Evolutionary conservation across 2,113 vertebrate genomes (phyloP), one percentile per base, ranked within the genome.

Genomic region (Sporophila hypoxantha): DNA sequence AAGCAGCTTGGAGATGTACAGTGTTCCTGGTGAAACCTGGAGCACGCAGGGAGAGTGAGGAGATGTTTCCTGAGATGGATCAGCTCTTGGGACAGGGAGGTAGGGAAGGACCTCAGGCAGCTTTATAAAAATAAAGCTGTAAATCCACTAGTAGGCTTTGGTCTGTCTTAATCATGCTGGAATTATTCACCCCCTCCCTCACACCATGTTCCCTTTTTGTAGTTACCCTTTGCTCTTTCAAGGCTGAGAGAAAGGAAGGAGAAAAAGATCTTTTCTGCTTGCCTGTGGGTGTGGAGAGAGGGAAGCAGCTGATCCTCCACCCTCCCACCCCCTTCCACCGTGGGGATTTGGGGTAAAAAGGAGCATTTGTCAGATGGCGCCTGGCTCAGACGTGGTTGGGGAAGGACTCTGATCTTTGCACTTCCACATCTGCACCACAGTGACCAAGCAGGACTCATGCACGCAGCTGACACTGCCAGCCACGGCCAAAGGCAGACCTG

Each of bases 331-430:
- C 22, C 42, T 77, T 52, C 57, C 0, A 0, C 47, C 3, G 0
- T 29, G 77, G 0, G 4, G 23, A 29, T 37, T 4, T 2, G 46
- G 68, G 27, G 18, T 61, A 3, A 74, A 69, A 65, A 23, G 26
- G 36, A 73, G 20, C 23, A 6, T 86, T 89, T 84, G 8, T 52
- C 2, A 0, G 42, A 26, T 4, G 52, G 61, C 0, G 1, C 46
- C 36, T 17, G 47, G 34, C 47, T 70, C 42, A 67, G 62, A 67
- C 0, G 0, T 13, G 44, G 53, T 7, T 0, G 0, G 61, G 52
- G 27, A 75, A 71, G 19, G 37, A 4, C 80, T 75, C 47, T 36
- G 44, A 75, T 57, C 62, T 85, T 49, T 49, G 34, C 16, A 6
- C 29, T 42, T 62, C 67, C 21, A n/a, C 47, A 19, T 41, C 32